Evolutionary conservation across 2,797 vertebrate species (phyloP), one percentile per base, ranked within the genome.

Genomic region (Hephaestus fuliginosus): DNA sequence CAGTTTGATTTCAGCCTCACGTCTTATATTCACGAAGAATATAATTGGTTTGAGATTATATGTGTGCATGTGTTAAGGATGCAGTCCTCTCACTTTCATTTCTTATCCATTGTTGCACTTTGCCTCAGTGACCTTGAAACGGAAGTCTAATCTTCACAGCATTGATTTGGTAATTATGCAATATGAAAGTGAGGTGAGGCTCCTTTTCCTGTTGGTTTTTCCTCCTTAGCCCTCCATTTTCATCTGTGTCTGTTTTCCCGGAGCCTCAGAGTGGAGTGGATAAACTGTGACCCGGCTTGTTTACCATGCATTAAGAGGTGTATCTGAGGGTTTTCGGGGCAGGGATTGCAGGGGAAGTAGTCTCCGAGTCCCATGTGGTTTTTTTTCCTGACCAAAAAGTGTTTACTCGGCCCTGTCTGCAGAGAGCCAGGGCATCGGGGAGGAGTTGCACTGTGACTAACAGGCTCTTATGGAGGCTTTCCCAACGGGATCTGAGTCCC

Each of bases 381-480:
- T 78, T 58, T 58, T 78, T 70, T 9, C 25, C 58, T 64, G 73
- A 78, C 73, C 74, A 58, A 66, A 46, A 17, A 46, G 61, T 78
- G 41, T 85, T 84, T 81, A 82, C 70, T 43, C 67, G 65, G 72
- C 57, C n/a, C 61, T 20, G 65, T 75, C 53, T 69, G 39, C 41
- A 30, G 70, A 49, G 46, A 71, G 62, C 53, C 33, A 22, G 57
- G 52, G 53, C 78, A 58, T 78, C 68, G 39, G 69, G 62, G 81
- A 71, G 80, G 74, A 88, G 81, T 48, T 5, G 2, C 41, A 52
- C 69, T 56, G 76, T 80, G 80, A 83, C 84, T 81, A 88, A 88
- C 78, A 49, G 74, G 81, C 82, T 90, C 85, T 85, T 80, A 52
- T 52, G 58, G 70, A 87, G 82, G 72, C 62, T 90, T 89, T 90